Base-by-base conservation (phyloP, 2,113 vertebrate genomes). In the Leucopternis melanops region DNA sequence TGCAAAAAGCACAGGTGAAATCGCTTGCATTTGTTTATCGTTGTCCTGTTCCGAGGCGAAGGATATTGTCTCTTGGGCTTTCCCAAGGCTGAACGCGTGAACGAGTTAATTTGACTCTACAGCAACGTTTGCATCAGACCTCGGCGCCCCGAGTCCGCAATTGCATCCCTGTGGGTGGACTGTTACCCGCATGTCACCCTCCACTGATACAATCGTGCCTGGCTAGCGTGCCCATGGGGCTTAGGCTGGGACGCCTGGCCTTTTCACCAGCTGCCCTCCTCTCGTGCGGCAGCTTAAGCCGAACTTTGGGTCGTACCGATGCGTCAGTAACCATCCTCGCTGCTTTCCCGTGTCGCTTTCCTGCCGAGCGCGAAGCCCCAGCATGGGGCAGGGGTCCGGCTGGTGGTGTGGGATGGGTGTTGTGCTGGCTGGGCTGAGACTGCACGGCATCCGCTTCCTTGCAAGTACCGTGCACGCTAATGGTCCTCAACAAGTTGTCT, bases 371-470 rank as follows among this genome's bases (percentile, higher is more conserved):
- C 3, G 2, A 0, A 57, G 61, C 61, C 36, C 21, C 57, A 17
- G 79, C 4, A 0, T 0, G 4, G 40, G 50, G 58, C 32, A 0
- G 6, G 23, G 32, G 9, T 31, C 18, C 0, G 1, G 62, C 32
- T 8, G n/a, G 34, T 5, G 19, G 5, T 55, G 55, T 11, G 18
- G 66, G 31, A 4, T 21, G 32, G 8, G 5, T 52, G 21, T 69
- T 61, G 14, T 27, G 3, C 31, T 74, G 45, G 7, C 54, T 57
- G 79, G 49, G 26, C 8, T 57, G 6, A 31, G 25, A 17, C 38
- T 45, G 27, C 26, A 11, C 29, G 16, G 84, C 32, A 23, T 38
- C 63, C 1, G 0, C 45, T 52, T 55, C 47, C 61, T 75, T 32
- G 10, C 6, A 62, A 74, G 44, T 49, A 5, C 38, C 1, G 0